Evolutionary conservation across 1,140 invertebrate genomes (phyloP).

Genomic region (Venturia canescens): DNA sequence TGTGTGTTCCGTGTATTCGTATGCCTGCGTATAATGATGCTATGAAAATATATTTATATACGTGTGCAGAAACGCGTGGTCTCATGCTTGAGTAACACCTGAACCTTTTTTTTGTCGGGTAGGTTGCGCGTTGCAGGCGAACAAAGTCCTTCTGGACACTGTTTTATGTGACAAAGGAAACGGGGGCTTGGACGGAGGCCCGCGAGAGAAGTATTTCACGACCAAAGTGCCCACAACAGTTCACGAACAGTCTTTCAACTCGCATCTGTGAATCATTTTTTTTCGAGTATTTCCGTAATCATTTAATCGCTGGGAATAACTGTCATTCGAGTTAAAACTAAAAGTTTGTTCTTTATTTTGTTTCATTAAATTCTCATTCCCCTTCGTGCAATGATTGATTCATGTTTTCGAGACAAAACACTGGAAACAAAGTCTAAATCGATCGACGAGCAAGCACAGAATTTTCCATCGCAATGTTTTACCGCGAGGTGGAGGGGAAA

Average conservation of each 20-base stretch:
- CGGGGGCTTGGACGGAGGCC: too few relatives aligned
- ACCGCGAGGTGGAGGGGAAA: not conserved
- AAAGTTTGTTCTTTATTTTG: too few relatives aligned
- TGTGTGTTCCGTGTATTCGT: not conserved
- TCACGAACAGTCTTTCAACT: too few relatives aligned
- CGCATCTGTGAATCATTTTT: too few relatives aligned
- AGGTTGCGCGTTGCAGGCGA: not conserved
- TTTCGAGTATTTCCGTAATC: too few relatives aligned
- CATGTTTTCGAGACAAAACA: not conserved
- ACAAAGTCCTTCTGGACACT: not conserved
- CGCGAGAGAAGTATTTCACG: too few relatives aligned
- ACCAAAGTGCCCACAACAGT: too few relatives aligned
- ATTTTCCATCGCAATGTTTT: not conserved
- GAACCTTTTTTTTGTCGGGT: not conserved
- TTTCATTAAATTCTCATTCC: too few relatives aligned
- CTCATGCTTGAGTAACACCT: slow-evolving; percentile 1
- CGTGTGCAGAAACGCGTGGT: not conserved
- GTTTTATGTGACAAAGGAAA: not conserved
- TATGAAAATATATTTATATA: not conserved
- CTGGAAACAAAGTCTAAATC: not conserved
- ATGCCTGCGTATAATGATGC: not conserved
- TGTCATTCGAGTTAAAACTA: too few relatives aligned
- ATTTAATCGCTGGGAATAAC: too few relatives aligned
- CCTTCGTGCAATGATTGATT: too few relatives aligned
- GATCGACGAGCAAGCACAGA: not conserved